phyloP scores from a whole-genome alignment of 1,140 invertebrate species.

The Hydropsyche tenuis region DNA sequence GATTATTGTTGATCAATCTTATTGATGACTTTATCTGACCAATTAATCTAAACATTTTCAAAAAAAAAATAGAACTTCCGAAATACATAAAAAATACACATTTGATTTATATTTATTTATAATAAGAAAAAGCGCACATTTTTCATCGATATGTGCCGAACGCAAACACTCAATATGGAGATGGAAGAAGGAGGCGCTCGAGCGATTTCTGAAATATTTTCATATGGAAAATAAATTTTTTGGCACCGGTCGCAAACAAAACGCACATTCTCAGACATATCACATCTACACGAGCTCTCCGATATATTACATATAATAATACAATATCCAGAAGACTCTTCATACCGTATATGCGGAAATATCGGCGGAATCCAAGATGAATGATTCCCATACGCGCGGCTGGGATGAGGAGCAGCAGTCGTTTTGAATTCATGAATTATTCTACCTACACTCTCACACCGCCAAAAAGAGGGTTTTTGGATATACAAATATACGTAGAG shows the following conservation, averaged over 20 bases:
- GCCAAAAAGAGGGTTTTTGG: not conserved
- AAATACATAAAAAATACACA: too few species aligned
- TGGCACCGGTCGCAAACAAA: not conserved
- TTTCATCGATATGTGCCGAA: slow-evolving; percentile 9
- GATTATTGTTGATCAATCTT: too few species aligned
- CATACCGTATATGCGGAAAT: not conserved
- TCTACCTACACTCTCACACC: not conserved
- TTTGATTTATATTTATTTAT: too few species aligned
- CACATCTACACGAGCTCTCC: not conserved
- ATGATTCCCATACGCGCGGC: not conserved
- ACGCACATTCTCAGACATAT: not conserved
- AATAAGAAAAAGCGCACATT: too few species aligned
- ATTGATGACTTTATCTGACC: too few species aligned
- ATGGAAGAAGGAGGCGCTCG: too few species aligned
- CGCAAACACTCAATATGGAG: too few species aligned
- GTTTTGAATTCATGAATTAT: slow-evolving; percentile 36
- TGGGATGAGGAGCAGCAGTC: slow-evolving; percentile 21
- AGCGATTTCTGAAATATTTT: slow-evolving; percentile 1
- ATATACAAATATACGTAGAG: not conserved
- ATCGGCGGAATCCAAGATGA: slow-evolving; percentile 29
- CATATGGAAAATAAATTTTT: slow-evolving; percentile 20
- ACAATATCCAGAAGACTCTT: not conserved
- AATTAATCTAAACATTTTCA: too few species aligned
- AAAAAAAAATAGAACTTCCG: too few species aligned
- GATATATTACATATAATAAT: not conserved